Base-by-base conservation (phyloP, 2,888 invertebrate genomes). In the Deilephila porcellus region DNA sequence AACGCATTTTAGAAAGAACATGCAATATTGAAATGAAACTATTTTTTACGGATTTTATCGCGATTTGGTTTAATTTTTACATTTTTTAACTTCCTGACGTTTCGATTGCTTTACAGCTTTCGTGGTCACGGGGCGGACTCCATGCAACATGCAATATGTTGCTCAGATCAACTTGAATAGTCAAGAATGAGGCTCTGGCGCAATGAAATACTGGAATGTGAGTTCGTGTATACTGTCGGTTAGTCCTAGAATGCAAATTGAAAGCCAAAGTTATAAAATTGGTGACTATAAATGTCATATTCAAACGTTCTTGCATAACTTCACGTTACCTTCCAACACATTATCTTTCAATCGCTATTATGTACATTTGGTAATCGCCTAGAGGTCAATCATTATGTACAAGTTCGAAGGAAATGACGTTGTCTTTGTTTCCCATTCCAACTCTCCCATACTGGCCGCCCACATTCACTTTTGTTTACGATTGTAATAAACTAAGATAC, bases 381-480 rank as follows among this genome's bases (percentile, higher is more conserved):
- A 85, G 83, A 88, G 88, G 87, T 82, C 82, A 76, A 77, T 81
- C 81, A 78, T 77, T 77, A 70, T 74, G 73, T 71, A 79, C 76
- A 72, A 76, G 76, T 75, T 76, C 80, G 81, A 79, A 85, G 83
- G 84, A 87, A 86, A 82, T 89, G 82, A 84, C 81, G 78, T 73
- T 80, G 82, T 84, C 88, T 87, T 87, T 88, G 89, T 90, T 89
- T 85, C 85, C 85, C 67, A 67, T 83, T 86, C 89, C 88, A 86
- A 86, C 85, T 86, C 85, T 88, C 86, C 83, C 83, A 87, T 84
- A 83, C 80, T 76, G 79, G 77, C 82, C 88, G 81, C 91, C 90
- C 89, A 93, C 93, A 91, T 93, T 93, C 92, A 92, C 93, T 93
- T 94, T 92, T 93, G 88, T 90, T 91, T 90, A 91, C 84, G 85